Conservation (phyloP, 2,113 vertebrate genomes). For the Leucopsar rothschildi region DNA sequence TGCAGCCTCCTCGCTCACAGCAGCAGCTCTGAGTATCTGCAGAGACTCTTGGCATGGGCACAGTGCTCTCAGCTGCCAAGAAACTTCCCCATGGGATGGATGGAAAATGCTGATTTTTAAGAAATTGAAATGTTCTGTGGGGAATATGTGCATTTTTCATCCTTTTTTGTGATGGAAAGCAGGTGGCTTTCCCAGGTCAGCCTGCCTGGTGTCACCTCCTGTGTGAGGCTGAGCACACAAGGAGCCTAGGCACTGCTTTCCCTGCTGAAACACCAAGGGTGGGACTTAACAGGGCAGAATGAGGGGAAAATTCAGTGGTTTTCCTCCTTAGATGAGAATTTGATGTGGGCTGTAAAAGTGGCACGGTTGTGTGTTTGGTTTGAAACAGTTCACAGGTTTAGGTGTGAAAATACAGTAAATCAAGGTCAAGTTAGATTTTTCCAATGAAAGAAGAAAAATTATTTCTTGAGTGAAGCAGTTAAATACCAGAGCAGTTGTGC, state of each 20-base stretch:
- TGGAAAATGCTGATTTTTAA: not conserved
- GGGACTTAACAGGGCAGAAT: not conserved
- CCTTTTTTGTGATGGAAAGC: not conserved
- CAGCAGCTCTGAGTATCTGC: not conserved
- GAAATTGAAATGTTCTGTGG: not conserved
- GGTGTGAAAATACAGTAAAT: not conserved
- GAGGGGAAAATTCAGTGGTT: not conserved
- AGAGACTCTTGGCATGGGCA: not conserved
- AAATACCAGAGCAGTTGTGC: not conserved
- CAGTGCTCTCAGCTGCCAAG: not conserved
- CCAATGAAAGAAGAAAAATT: not conserved
- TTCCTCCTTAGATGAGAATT: not conserved
- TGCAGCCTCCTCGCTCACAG: not conserved
- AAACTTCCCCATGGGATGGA: not conserved
- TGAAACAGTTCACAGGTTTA: not conserved
- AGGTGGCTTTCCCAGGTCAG: not conserved
- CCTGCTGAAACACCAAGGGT: rapidly evolving
- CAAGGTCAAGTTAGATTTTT: not conserved
- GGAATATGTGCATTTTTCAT: not conserved
- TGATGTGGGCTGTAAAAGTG: not conserved
- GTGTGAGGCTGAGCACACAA: rapidly evolving
- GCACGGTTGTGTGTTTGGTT: not conserved
- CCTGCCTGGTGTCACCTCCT: not conserved
- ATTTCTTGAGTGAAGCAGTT: not conserved
- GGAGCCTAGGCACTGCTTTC: not conserved